Evolutionary conservation across 1,140 invertebrate genomes (phyloP), one percentile per base, ranked within the genome.

Genomic region (Tetragnatha versicolor): DNA sequence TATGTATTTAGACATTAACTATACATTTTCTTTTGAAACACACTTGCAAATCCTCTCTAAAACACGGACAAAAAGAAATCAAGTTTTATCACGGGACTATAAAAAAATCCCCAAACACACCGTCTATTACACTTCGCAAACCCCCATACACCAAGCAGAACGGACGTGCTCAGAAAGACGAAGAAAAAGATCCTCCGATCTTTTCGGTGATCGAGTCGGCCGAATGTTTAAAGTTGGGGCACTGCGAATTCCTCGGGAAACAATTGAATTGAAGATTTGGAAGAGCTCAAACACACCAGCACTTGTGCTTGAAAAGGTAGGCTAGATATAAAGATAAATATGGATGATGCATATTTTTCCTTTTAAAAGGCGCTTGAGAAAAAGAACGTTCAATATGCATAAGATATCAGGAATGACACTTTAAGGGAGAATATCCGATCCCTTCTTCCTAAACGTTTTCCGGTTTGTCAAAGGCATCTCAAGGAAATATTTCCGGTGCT

Each of bases 331-430:
- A 58, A 58, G 27, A 31, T 58, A 58, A 58, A 58, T 58, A 58
- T 6, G 20, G 6, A 33, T 2, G 20, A 47, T 1, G 20, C 20
- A 47, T 47, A 1, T 47, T 20, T 47, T 17, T 47, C 12, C 20
- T 47, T 47, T 20, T 1, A 22, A 25, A 37, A 65, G 45, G 20
- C 17, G 37, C 10, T 6, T 7, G 49, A 68, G 33, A 68, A 49
- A 33, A 31, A 49, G 1, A 29, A 12, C 17, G 65, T 49, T 68
- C 45, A 47, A 47, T 68, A 49, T 68, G 45, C 65, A 68, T 68
- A 68, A 68, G 65, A 47, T 49, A 68, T 68, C 20, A 49, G 65
- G 37, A 68, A 20, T 27, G 65, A 68, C 65, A 49, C 42, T 68
- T 68, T 49, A 68, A 68, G 29, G 51, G 42, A 68, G 42, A 47